Evolutionary conservation across 2,888 invertebrate species (phyloP), one percentile per base, ranked within the genome.

Genomic region (Cerastis leucographa): DNA sequence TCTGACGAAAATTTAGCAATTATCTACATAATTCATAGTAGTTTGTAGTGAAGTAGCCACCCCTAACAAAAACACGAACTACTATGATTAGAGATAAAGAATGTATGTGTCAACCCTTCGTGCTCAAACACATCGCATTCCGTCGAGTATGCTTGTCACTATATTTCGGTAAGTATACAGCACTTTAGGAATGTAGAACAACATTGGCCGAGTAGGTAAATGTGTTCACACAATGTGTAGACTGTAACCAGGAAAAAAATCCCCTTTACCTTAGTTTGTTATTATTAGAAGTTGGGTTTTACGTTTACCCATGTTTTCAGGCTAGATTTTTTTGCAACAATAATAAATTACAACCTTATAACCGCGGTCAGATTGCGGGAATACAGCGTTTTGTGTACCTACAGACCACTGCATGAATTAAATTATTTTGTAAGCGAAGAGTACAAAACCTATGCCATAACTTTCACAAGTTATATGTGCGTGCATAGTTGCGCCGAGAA

Each of bases 171-270:
- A n/a, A n/a, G n/a, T n/a, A 42, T 0, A 69, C 22, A 17, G 1
- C 7, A 44, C 59, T 46, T 66, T 25, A 62, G 56, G 66, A 62
- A 76, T 56, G 49, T 49, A 42, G 71, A 35, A 67, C 54, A 68
- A 62, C 67, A 51, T 71, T n/a, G 29, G 22, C 7, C 11, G n/a
- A 25, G 7, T 1, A 17, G 22, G 46, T 25, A 66, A 46, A 75
- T 61, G 69, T 54, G 65, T 46, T 29, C 51, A 25, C 61, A 67
- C 6, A n/a, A n/a, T n/a, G n/a, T n/a, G 29, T 61, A 29, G 1
- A 17, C 29, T 4, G 29, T 19, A n/a, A 25, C 14, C 40, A 49
- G 78, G 70, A 78, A 76, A 76, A 76, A 11, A 65, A 8, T 14
- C 35, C 35, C 5, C 14, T 46, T 29, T 46, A n/a, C 40, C n/a